Base-by-base conservation (phyloP, 2,113 vertebrate genomes). In the Notarius quadriscutis region DNA sequence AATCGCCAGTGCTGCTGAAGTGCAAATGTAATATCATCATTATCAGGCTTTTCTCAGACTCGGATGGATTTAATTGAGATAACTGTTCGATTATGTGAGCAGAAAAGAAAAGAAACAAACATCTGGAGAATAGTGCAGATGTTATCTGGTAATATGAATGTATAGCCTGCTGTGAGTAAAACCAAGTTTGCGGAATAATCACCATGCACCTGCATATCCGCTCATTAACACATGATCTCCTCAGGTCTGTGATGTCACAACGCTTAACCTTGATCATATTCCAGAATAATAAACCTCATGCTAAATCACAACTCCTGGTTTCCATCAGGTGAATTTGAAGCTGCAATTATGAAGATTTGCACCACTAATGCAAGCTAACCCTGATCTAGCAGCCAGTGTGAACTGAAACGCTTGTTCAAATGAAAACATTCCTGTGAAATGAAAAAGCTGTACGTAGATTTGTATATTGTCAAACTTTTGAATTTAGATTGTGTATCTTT, bases 11-110 rank as follows among this genome's bases (percentile, higher is more conserved):
- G 27, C 27, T 57, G 78, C 78, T 58, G 8, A 80, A 80, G 55
- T 80, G 27, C 14, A 10, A 80, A 34, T 80, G 55, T 58, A 20
- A 80, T 34, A 58, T 80, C 78, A 80, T 80, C 78, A 80, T 80
- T 55, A 27, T 18, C n/a, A 80, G 78, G 15, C 53, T 34, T 80
- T 80, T 80, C 27, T 58, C 27, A 8, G 9, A 58, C 55, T 30
- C 25, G n/a, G 27, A 14, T 55, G 2, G n/a, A 20, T 58, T 30
- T 58, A 58, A 80, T 34, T 80, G 55, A 57, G n/a, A 30, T n/a
- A 30, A 80, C 25, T 57, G 77, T 80, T 57, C 51, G 34, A 80
- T 58, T 80, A 80, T 1, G 27, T 58, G 9, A 78, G 51, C 51
- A 2, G 25, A 14, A 17, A 18, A 34, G 41, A 41, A 41, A 41